Evolutionary conservation across 1,140 invertebrate genomes (phyloP), one percentile per base, ranked within the genome.

Genomic region (Lepidurus arcticus): DNA sequence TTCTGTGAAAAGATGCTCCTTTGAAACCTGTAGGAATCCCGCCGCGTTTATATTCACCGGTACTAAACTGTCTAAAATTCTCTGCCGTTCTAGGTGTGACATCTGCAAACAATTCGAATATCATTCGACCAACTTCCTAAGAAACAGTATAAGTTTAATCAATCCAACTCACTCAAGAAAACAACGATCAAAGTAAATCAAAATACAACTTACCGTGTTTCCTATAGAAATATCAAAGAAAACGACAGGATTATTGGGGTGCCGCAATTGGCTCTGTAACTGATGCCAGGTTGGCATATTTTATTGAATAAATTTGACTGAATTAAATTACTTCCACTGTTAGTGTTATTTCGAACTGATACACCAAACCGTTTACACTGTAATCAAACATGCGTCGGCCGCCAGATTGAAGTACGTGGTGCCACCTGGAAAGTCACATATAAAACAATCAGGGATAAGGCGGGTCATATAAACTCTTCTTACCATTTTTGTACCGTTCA

Each of bases 41-140:
- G 83, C 99, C 97, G 82, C 87, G 88, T 81, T 87, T 88, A 80
- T 87, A 88, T 87, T 99, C 98, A 42, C 98, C 98, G 0, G 98
- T 99, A 84, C 98, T 99, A 84, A 99, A 93, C 84, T 98, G 94
- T 81, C 98, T 90, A 83, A 99, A 99, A 86, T 99, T 99, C 88
- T 99, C 98, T 81, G 94, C 96, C 8, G 98, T 99, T 87, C 94
- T 96, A 13, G 98, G 98, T 8, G 97, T 96, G 44, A 96, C 90
- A 88, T 99, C 96, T 3, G 96, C 92, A 88, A 95, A 99, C 7
- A 99, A 86, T 86, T 99, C 97, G 85, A 99, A 94, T 81, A 97
- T 92, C 88, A 99, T 94, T 78, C 96, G 89, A 7, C 97, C 98
- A 83, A 98, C 94, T 87, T 88, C 90, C 90, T 88, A 76, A 73